These are phyloP conservation scores for Gouania willdenowi DNA, from an alignment of 2,797 vertebrate genomes.

Conservation along the genomic window DNA sequence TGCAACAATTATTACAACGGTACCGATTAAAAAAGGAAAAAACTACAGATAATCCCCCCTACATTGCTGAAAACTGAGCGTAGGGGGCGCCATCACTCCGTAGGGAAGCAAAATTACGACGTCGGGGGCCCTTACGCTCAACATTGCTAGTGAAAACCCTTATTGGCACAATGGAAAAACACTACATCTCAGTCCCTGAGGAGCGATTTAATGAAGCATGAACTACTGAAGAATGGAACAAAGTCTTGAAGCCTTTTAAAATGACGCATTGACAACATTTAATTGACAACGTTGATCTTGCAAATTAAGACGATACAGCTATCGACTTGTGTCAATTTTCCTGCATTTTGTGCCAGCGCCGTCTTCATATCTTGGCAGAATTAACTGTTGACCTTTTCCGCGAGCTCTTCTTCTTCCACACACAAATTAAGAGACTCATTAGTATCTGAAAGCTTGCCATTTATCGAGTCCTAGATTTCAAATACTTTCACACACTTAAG, in stretches of 20 bases:
- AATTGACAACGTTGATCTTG: slow-evolving; percentile 13
- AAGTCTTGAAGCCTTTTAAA: not conserved
- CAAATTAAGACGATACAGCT: slow-evolving; percentile 23
- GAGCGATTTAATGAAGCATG: too few relatives aligned
- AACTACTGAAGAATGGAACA: too few relatives aligned
- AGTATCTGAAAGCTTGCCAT: slow-evolving; percentile 17
- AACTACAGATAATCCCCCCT: too few relatives aligned
- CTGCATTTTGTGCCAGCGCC: not conserved
- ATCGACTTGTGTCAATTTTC: slow-evolving; percentile 5
- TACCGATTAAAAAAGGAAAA: too few relatives aligned
- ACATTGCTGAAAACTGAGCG: too few relatives aligned
- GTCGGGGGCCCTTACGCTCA: too few relatives aligned
- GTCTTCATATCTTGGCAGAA: slow-evolving; percentile 18
- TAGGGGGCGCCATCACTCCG: too few relatives aligned
- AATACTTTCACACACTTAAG: slow-evolving; percentile 36
- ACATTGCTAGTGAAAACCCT: too few relatives aligned
- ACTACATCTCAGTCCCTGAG: too few relatives aligned
- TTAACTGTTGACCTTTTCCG: slow-evolving; percentile 38
- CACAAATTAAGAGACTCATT: slow-evolving; percentile 36
- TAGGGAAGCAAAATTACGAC: too few relatives aligned
- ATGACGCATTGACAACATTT: slow-evolving; percentile 2
- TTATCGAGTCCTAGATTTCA: slow-evolving; percentile 30
- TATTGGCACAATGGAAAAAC: too few relatives aligned
- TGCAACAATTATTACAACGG: too few relatives aligned
- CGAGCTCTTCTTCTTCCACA: slow-evolving; percentile 18